Base-by-base conservation (phyloP, 2,113 vertebrate species). In the Ranitomeya variabilis region DNA sequence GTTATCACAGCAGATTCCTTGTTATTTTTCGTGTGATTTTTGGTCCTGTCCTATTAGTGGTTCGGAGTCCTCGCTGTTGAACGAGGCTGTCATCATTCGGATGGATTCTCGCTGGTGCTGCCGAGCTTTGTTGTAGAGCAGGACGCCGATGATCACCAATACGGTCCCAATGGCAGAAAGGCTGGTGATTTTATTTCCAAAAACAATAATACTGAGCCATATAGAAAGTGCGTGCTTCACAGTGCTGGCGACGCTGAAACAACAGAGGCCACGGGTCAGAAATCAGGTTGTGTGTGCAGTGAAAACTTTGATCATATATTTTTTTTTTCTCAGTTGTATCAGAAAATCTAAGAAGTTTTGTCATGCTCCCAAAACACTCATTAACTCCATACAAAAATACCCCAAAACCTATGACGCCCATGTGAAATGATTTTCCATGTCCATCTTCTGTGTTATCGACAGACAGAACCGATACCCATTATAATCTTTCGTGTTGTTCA, bases 141-240 rank as follows among this genome's bases (percentile, higher is more conserved):
- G 90, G 55, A 99, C 98, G 0, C 98, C 98, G 0, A 96, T 10
- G 0, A 94, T 97, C 80, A 99, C 98, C 0, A 98, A 89, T 0
- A 94, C 52, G 0, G 97, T 99, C 74, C 98, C 98, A 0, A 93
- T 12, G 2, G 98, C 98, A 0, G 97, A 97, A 89, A 98, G 95
- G 90, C 96, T 90, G 3, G 96, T 97, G 92, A 99, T 95, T 26
- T 93, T 96, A 94, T 99, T 99, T 31, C 96, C 97, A 31, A 99
- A 99, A 23, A 99, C 92, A 14, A 99, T 96, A 93, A 99, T 92
- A 91, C 98, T 99, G 51, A 99, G 95, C 98, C 98, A 99, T 80
- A 99, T 96, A 0, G 97, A 99, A 90, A 99, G 86, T 4, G 98
- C 98, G 0, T 99, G 98, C 87, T 99, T 99, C 90, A 98, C 98